These are phyloP conservation scores for Pyrgilauda ruficollis DNA, from an alignment of 2,113 vertebrate genomes.

Conservation along the genomic window DNA sequence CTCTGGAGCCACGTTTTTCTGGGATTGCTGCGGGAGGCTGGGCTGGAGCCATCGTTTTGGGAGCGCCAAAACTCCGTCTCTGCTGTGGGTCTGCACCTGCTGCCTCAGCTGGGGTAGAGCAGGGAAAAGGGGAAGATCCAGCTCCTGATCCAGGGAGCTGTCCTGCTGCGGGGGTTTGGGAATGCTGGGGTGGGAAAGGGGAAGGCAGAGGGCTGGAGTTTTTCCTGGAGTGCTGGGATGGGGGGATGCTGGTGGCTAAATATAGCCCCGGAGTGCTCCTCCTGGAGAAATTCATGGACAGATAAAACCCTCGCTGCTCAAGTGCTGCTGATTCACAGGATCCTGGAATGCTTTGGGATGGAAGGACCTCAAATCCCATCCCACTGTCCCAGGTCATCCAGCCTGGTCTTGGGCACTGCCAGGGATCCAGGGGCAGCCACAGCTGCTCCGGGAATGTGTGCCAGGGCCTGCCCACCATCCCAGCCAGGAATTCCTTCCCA, in stretches of 20 bases:
- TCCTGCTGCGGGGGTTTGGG: not conserved
- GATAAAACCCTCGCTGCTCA: not conserved
- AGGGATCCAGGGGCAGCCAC: not conserved
- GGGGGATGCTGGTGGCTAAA: not conserved
- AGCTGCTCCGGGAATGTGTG: not conserved
- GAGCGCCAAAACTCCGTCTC: not conserved
- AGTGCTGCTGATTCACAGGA: not conserved
- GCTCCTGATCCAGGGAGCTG: not conserved
- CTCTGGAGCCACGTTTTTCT: not conserved
- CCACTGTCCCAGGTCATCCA: not conserved
- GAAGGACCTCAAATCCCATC: not conserved
- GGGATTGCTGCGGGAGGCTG: not conserved
- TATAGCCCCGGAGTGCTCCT: not conserved
- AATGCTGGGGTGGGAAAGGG: not conserved
- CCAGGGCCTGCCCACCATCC: not conserved
- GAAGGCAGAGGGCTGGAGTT: not conserved
- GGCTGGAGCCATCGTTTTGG: not conserved
- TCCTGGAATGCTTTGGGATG: not conserved
- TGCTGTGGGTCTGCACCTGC: not conserved
- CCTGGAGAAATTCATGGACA: fast-evolving
- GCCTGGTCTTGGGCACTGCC: not conserved
- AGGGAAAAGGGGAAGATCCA: not conserved
- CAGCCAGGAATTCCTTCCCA: not conserved
- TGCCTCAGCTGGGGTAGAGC: fast-evolving
- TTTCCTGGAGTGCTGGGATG: not conserved